phyloP scores from a whole-genome alignment of 2,113 vertebrate genomes.

The Callospermophilus lateralis region DNA sequence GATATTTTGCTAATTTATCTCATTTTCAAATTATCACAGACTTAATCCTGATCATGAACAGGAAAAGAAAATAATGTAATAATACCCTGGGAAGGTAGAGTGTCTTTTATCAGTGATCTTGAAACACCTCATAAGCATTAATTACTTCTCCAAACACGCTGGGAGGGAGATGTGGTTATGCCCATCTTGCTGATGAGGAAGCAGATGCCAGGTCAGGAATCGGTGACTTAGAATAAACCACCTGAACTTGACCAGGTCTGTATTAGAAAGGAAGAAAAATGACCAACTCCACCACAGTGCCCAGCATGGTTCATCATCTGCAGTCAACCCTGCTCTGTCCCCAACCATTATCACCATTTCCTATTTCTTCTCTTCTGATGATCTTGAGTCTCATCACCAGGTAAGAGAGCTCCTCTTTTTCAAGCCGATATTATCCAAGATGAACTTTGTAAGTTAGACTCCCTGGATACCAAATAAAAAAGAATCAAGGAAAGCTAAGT shows the following conservation, averaged over 20 bases:
- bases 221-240: conserved; percentile 58
- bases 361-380: not conserved
- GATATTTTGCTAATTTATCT: conserved; percentile 59
- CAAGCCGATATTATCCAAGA: not conserved
- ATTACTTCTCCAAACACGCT: conserved; percentile 77
- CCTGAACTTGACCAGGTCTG: not conserved
- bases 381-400: not conserved
- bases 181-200: conserved; percentile 67
- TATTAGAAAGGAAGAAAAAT: conserved; percentile 32
- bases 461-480: conserved; percentile 1
- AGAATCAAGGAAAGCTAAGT: not conserved
- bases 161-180: conserved; percentile 69
- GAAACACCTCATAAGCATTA: conserved; percentile 72
- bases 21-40: conserved; percentile 54
- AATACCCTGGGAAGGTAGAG: conserved; percentile 69
- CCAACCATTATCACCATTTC: not conserved
- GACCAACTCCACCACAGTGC: not conserved
- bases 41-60: conserved; percentile 64
- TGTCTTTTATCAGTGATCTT: conserved; percentile 78
- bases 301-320: not conserved
- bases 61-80: conserved; percentile 79
- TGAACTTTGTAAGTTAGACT: not conserved
- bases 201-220: conserved; percentile 70
- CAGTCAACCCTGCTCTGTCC: not conserved
- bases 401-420: not conserved